Percentiles rank a stretch among this genome's conserved stretches.
Conservation (phyloP, 2,888 invertebrate genomes). For the Altica lythri region DNA sequence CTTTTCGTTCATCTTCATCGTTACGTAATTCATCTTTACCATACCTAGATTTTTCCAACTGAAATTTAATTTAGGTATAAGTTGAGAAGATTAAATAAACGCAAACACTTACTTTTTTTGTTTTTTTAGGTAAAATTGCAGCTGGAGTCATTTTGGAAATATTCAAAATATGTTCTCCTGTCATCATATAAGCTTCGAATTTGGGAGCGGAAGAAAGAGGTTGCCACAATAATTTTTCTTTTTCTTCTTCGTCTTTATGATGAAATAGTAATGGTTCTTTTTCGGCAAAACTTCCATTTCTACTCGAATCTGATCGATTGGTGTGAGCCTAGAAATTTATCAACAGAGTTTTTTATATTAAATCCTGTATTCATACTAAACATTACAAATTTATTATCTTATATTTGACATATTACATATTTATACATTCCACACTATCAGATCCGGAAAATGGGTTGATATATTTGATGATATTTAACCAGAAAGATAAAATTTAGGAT, state of each 20-base stretch:
- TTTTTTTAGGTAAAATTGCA: conserved; percentile 64
- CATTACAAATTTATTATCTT: too few species aligned
- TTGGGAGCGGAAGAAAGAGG: conserved; percentile 62
- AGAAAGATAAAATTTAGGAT: too few species aligned
- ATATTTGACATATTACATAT: too few species aligned
- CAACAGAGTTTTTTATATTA: too few species aligned
- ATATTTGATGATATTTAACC: too few species aligned
- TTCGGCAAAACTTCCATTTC: conserved; percentile 55
- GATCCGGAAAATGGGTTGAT: too few species aligned
- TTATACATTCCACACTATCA: too few species aligned
- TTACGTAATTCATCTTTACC: conserved; percentile 60
- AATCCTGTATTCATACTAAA: too few species aligned
- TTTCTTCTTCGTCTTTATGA: conserved; percentile 54
- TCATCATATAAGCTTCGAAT: conserved; percentile 97
- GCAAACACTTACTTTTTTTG: conserved; percentile 59
- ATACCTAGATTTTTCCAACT: conserved; percentile 57
- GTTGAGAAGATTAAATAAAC: background rate
- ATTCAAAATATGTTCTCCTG: conserved; percentile 93
- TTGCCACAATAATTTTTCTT: conserved; percentile 62
- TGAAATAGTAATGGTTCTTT: conserved; percentile 37
- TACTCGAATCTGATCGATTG: too few species aligned
- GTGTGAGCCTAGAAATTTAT: too few species aligned
- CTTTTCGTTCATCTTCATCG: conserved; percentile 53
- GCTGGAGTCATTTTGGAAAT: conserved; percentile 81
- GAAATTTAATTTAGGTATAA: conserved; percentile 11